These are phyloP conservation scores for Augochlorella aurata DNA, from an alignment of 2,888 invertebrate genomes.

Conservation along the genomic window DNA sequence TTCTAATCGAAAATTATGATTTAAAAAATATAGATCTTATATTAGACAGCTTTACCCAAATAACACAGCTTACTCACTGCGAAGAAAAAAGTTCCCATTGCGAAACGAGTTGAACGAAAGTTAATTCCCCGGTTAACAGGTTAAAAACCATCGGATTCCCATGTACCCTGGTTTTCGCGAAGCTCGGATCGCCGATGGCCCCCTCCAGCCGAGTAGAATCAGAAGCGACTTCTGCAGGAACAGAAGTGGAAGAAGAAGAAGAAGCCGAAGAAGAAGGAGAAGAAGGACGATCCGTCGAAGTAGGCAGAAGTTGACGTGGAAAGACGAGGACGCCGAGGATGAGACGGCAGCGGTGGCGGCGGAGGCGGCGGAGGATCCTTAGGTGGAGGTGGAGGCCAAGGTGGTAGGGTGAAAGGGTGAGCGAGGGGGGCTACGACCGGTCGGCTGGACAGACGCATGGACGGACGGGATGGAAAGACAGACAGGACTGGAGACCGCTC, in stretches of 20 bases:
- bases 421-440: conserved; percentile 61
- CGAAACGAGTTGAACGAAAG: too few species aligned
- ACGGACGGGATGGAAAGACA: conserved; percentile 76
- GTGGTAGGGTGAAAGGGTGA: conserved; percentile 52
- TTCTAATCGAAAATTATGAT: too few species aligned
- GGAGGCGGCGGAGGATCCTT: conserved; percentile 15
- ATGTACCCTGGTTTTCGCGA: conserved; percentile 1
- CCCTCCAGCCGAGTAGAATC: conserved; percentile 21
- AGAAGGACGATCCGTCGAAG: conserved; percentile 16
- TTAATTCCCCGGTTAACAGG: too few species aligned
- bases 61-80: too few species aligned
- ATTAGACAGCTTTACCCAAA: too few species aligned
- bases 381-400: conserved; percentile 35
- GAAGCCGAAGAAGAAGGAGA: not conserved
- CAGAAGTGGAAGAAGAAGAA: not conserved
- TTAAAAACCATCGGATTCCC: not conserved
- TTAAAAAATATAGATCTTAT: too few species aligned
- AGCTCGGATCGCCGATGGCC: conserved; percentile 13
- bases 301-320: conserved; percentile 4
- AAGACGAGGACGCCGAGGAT: conserved; percentile 17
- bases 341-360: conserved; percentile 28
- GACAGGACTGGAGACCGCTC: conserved; percentile 80
- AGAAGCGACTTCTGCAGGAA: conserved; percentile 27
- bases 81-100: too few species aligned
- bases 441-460: conserved; percentile 68